These are phyloP conservation scores for Sisyra nigra DNA, from an alignment of 2,888 invertebrate species.

Conservation along the genomic window DNA sequence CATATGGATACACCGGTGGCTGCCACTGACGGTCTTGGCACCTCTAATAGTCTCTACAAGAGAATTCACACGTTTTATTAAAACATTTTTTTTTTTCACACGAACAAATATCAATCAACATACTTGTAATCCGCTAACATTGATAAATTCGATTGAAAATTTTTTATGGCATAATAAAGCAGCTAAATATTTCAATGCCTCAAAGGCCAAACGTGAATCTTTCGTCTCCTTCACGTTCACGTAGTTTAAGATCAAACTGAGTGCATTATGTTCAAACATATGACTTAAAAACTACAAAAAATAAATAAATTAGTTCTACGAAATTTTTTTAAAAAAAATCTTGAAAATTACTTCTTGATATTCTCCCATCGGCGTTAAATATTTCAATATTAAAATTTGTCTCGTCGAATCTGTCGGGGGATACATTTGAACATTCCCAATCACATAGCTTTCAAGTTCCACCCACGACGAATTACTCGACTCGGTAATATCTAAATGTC, in stretches of 20 bases:
- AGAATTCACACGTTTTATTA: constrained; percentile 3
- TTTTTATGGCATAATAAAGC: constrained; percentile 95
- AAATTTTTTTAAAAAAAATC: too few relatives aligned
- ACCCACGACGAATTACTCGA: constrained; percentile 83
- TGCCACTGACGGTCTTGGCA: constrained; percentile 86
- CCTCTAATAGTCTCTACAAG: constrained; percentile 60
- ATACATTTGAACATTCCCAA: constrained; percentile 77
- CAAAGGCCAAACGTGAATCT: constrained; percentile 88
- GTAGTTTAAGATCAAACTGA: constrained; percentile 80
- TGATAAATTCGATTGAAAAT: constrained; percentile 91
- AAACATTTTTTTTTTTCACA: constrained; percentile 2
- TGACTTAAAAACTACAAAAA: constrained; percentile 62
- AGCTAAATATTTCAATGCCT: constrained; percentile 88
- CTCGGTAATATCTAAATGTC: constrained; percentile 28
- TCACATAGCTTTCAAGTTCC: constrained; percentile 75
- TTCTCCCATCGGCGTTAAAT: constrained; percentile 93
- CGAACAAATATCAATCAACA: constrained; percentile 9
- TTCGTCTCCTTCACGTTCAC: constrained; percentile 75
- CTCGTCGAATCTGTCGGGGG: constrained; percentile 79
- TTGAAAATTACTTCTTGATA: constrained; percentile 97
- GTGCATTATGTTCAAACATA: constrained; percentile 84
- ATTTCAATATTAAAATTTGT: constrained; percentile 84
- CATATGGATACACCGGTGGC: constrained; percentile 94
- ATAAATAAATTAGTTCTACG: constrained; percentile 6
- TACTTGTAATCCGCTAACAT: constrained; percentile 70